Base-by-base conservation (phyloP, 2,888 invertebrate species). In the Scaptomyza flava region DNA sequence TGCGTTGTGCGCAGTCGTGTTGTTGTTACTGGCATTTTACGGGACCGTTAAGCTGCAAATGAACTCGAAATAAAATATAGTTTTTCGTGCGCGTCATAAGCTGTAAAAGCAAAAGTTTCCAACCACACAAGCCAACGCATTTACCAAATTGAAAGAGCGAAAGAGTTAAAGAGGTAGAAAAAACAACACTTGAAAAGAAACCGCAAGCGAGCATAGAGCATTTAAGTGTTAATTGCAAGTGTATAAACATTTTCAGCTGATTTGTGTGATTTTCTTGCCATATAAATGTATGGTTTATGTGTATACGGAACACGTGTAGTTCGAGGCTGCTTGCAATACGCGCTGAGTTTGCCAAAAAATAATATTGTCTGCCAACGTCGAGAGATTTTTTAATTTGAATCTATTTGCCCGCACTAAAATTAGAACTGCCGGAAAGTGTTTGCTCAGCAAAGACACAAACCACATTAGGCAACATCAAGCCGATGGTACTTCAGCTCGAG, bases 191-290 rank as follows among this genome's bases (percentile, higher is more conserved):
- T 14, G 2, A 47, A 34, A 59, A 47, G 30, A 27, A 50, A 68
- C 8, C n/a, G 31, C 12, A 54, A 30, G 31, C 42, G 61, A 47
- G 48, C 45, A 57, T 34, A 56, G 23, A 51, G 46, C 33, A 60
- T 47, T 6, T 6, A 68, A 64, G 81, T 88, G 81, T 60, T 88
- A 89, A 87, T 89, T 71, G 53, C 68, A 71, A 69, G 63, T 59
- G 73, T 82, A 79, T 68, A 81, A 59, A 67, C 53, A 63, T 57
- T 52, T 59, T 86, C 67, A 66, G 47, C 54, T 54, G 42, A 46
- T 17, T 71, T 66, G 14, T 43, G 31, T 52, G 56, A 48, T 43
- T 45, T 45, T 33, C n/a, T 3, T 12, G 17, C 31, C n/a, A 53
- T 30, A 66, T 56, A 58, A 46, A 9, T n/a, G 7, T 43, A 12